Evolutionary conservation across 2,797 vertebrate genomes (phyloP).

Genomic region (Phyllotis vaccarum): DNA sequence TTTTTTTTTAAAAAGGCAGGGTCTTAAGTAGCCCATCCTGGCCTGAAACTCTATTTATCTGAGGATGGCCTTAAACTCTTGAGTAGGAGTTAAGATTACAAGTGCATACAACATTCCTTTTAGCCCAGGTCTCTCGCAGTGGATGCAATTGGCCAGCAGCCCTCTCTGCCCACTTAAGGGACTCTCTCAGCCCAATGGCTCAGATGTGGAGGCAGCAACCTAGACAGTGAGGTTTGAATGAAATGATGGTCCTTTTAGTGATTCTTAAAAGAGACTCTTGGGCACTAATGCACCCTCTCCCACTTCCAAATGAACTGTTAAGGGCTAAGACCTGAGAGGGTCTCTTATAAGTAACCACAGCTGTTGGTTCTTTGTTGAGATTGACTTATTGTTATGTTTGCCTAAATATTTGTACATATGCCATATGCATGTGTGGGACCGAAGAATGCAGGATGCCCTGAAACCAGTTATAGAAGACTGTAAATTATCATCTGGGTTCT

Average conservation of each 20-base stretch:
- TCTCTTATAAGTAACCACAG: neutral
- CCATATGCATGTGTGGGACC: neutral
- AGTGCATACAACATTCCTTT: neutral
- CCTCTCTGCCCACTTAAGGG: neutral
- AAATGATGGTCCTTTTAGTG: neutral
- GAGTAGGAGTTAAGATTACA: neutral
- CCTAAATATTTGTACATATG: no score
- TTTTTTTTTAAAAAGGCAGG: neutral
- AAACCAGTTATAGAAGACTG: neutral
- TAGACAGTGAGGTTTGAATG: neutral
- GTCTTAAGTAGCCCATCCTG: neutral
- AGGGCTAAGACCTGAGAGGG: neutral
- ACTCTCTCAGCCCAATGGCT: neutral
- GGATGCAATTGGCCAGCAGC: neutral
- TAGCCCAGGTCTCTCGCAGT: neutral
- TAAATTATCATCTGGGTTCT: neutral
- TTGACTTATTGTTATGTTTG: neutral
- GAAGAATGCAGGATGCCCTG: neutral
- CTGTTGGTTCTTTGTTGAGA: neutral
- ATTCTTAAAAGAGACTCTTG: neutral
- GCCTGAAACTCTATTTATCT: neutral
- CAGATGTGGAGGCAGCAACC: neutral
- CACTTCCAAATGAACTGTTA: neutral
- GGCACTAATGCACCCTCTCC: neutral
- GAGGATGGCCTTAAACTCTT: neutral